Percentiles rank a stretch among this genome's conserved stretches.
These are phyloP conservation scores for Heterodera carotae DNA, from an alignment of 1,140 invertebrate species.

Conservation along the genomic window DNA sequence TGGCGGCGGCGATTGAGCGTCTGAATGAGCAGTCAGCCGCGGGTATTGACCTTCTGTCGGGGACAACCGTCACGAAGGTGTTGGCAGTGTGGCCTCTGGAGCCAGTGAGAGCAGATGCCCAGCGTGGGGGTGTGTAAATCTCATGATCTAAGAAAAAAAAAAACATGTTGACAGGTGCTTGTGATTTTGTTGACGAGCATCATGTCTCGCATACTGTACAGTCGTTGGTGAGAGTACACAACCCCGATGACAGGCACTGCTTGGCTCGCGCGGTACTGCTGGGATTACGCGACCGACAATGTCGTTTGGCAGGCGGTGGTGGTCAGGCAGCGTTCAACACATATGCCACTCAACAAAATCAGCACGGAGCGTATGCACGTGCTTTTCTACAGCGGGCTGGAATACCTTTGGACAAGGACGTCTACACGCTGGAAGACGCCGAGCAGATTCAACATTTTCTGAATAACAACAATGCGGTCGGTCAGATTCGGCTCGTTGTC, in stretches of 20 bases:
- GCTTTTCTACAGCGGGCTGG: too few relatives aligned
- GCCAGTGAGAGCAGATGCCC: not conserved
- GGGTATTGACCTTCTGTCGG: not conserved
- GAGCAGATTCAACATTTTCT: too few relatives aligned
- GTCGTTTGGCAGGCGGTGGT: not conserved
- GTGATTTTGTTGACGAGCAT: not conserved
- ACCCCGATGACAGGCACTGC: not conserved
- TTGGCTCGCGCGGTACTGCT: not conserved
- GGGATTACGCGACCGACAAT: not conserved
- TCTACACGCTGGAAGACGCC: too few relatives aligned
- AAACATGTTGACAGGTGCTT: not conserved
- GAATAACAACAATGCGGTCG: too few relatives aligned
- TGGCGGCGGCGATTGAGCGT: constrained; percentile 12
- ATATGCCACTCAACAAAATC: not conserved
- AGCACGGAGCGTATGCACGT: too few relatives aligned
- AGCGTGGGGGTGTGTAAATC: not conserved
- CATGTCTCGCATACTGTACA: not conserved
- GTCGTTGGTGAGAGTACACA: not conserved
- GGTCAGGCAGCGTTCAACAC: not conserved
- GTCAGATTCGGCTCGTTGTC: too few relatives aligned
- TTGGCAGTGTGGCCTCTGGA: constrained; percentile 1
- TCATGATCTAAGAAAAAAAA: not conserved
- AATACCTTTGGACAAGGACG: too few relatives aligned
- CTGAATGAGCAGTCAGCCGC: constrained; percentile 4
- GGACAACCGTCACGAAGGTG: not conserved